A percentile compares a stretch with the other conserved stretches of the same genome.
phyloP scores from a whole-genome alignment of 35 echinoderm and acorn worm species.

The Amphiura filiformis region DNA sequence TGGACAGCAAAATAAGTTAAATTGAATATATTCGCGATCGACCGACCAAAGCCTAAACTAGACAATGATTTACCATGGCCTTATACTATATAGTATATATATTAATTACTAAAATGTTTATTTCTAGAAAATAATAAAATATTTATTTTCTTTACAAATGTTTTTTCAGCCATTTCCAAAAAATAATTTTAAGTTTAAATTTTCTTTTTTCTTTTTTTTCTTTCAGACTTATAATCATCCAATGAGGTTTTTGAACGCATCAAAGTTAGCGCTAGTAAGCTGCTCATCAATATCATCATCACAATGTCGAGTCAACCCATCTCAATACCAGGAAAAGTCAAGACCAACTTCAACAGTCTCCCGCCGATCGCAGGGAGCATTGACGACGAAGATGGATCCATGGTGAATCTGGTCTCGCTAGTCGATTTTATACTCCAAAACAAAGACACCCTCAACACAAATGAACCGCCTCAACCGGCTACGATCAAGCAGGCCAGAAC shows the following conservation, averaged over 20 bases:
- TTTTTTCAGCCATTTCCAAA: too few species aligned
- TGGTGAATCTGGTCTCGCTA: constrained; percentile 43
- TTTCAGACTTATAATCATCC: background rate
- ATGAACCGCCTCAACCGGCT: background rate
- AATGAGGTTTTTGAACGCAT: background rate
- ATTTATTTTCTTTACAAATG: too few species aligned
- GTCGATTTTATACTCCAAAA: constrained; percentile 29
- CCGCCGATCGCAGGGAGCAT: background rate
- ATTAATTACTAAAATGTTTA: too few species aligned
- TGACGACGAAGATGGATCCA: constrained; percentile 30
- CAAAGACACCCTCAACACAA: background rate
- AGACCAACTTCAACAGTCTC: background rate
- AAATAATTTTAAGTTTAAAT: too few species aligned
- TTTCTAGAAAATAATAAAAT: too few species aligned
- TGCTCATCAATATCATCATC: background rate
- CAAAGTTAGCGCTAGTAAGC: background rate
- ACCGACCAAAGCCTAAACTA: too few species aligned
- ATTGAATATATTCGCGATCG: too few species aligned
- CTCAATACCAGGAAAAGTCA: background rate
- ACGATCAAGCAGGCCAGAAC: background rate
- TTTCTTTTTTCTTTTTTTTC: background rate
- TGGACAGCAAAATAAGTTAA: too few species aligned
- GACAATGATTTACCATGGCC: too few species aligned
- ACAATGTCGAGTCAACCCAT: background rate
- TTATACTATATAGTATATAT: too few species aligned